Conservation (phyloP, 2,888 invertebrate species). For the Andrena minutula region DNA sequence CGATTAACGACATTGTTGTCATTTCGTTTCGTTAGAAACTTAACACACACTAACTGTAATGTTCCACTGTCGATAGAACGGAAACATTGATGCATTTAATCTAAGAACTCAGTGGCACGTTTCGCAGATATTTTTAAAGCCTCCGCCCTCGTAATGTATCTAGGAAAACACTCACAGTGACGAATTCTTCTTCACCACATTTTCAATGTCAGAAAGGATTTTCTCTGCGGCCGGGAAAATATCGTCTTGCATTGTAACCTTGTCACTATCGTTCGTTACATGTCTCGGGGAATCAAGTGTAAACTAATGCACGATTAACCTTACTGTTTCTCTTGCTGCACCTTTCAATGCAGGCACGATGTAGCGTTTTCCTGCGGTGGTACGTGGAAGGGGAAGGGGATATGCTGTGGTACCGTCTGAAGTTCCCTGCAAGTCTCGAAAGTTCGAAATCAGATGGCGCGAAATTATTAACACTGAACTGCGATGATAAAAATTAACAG, state of each 20-base stretch:
- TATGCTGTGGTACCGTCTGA: constrained; percentile 61
- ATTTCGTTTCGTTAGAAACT: constrained; percentile 16
- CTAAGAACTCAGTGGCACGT: constrained; percentile 26
- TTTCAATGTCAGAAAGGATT: constrained; percentile 92
- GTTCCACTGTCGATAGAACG: constrained; percentile 9
- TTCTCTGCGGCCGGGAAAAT: constrained; percentile 92
- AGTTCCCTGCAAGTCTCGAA: constrained; percentile 60
- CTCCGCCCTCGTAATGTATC: constrained; percentile 71
- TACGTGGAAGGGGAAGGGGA: constrained; percentile 44
- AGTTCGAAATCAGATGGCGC: constrained; percentile 55
- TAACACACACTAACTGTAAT: neutral
- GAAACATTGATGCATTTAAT: neutral
- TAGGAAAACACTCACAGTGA: constrained; percentile 89
- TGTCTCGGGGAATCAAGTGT: constrained; percentile 71
- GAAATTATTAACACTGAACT: constrained; percentile 38
- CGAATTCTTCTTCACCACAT: constrained; percentile 90
- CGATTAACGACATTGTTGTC: constrained; percentile 30
- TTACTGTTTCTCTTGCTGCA: constrained; percentile 66
- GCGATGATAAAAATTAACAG: neutral
- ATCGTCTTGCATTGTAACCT: constrained; percentile 87
- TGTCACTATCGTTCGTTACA: constrained; percentile 70
- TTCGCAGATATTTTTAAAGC: constrained; percentile 60
- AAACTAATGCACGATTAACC: constrained; percentile 65
- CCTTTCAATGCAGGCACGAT: constrained; percentile 71
- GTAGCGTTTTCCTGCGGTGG: constrained; percentile 71